Conservation (phyloP, 2,888 invertebrate genomes). For the Machimus rusticus region DNA sequence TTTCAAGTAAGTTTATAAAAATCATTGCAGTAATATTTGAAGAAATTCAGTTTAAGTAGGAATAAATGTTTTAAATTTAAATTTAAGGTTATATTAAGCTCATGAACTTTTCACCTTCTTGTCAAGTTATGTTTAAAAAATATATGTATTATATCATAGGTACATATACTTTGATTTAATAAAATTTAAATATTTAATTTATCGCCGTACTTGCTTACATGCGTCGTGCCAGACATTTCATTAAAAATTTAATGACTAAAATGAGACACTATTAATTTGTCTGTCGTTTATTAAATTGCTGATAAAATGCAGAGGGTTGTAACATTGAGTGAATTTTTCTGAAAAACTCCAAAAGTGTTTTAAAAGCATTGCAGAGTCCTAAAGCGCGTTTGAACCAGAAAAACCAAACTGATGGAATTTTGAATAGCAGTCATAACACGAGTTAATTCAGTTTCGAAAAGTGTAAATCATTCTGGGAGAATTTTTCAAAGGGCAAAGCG, state of each 20-base stretch:
- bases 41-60: too few species aligned
- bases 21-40: too few species aligned
- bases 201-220: neutral
- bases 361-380: neutral
- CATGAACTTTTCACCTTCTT: neutral
- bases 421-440: neutral
- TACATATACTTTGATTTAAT: neutral
- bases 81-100: neutral
- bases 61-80: too few species aligned
- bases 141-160: neutral
- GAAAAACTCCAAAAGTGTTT: neutral
- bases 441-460: constrained; percentile 15
- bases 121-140: neutral
- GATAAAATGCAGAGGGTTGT: neutral
- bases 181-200: neutral
- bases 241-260: neutral
- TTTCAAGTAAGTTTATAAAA: too few species aligned
- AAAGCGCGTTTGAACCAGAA: neutral
- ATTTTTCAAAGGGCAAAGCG: neutral
- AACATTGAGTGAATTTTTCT: neutral
- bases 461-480: constrained; percentile 1
- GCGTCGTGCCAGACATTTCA: neutral
- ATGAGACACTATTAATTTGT: neutral
- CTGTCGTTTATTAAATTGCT: neutral
- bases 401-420: neutral